Conservation (phyloP, 2,888 invertebrate species). For the Caradrina kadenii region DNA sequence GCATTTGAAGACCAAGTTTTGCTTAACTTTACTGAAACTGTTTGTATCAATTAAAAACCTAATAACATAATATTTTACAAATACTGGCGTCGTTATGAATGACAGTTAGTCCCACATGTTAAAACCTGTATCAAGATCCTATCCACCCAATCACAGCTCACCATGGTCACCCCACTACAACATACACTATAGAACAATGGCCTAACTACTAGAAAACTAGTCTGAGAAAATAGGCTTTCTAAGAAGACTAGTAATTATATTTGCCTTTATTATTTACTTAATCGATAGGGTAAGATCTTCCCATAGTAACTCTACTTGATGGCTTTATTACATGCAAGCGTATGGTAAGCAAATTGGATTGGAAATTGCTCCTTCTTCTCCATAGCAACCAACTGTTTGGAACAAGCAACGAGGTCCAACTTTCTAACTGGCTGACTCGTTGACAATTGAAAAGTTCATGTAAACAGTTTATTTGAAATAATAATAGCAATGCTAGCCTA, state of each 20-base stretch:
- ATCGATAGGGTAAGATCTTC: slow-evolving; percentile 58
- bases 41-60: too few species aligned
- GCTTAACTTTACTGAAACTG: too few species aligned
- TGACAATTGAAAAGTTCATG: background rate
- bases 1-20: too few species aligned
- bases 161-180: slow-evolving; percentile 46
- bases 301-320: slow-evolving; percentile 37
- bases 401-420: too few species aligned
- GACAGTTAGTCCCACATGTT: too few species aligned
- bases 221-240: slow-evolving; percentile 70
- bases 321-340: slow-evolving; percentile 15
- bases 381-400: too few species aligned
- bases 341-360: slow-evolving; percentile 4
- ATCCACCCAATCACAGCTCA: slow-evolving; percentile 9
- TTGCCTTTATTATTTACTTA: slow-evolving; percentile 52
- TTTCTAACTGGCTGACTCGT: too few species aligned
- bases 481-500: too few species aligned
- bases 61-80: too few species aligned
- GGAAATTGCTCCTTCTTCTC: slow-evolving; percentile 8
- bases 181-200: slow-evolving; percentile 65
- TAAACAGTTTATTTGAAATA: too few species aligned
- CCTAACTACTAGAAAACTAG: slow-evolving; percentile 65
- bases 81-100: too few species aligned
- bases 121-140: slow-evolving; percentile 11
- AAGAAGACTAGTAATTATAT: slow-evolving; percentile 66